These are phyloP conservation scores for Phalanger gymnotis DNA, from an alignment of 2,797 vertebrate genomes.

Conservation along the genomic window DNA sequence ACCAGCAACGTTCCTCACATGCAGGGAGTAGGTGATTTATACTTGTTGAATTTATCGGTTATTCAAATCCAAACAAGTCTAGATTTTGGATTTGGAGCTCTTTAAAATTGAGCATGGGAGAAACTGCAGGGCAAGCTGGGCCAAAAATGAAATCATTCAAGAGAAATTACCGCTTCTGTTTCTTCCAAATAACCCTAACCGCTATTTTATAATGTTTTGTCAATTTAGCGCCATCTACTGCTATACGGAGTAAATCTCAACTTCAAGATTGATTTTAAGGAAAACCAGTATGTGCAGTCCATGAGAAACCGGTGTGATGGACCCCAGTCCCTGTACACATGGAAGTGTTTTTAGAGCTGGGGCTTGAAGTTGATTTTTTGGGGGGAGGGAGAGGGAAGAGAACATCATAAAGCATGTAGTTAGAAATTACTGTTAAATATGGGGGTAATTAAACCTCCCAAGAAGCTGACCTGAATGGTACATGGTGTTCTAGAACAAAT, in stretches of 20 bases:
- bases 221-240: constrained; percentile 24
- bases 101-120: constrained; percentile 3
- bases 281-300: neutral
- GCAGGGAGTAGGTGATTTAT: neutral
- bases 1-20: neutral
- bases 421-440: neutral
- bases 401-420: neutral
- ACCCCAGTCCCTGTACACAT: neutral
- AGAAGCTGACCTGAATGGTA: neutral
- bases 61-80: constrained; percentile 15
- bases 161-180: constrained; percentile 34
- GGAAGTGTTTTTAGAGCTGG: neutral
- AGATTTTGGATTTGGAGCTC: constrained; percentile 22
- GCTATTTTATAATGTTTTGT: constrained; percentile 1
- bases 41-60: constrained; percentile 29
- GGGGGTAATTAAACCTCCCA: neutral
- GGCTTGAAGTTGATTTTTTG: neutral
- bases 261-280: neutral
- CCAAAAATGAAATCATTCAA: constrained; percentile 37
- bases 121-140: constrained; percentile 18
- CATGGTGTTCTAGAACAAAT: neutral
- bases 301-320: neutral
- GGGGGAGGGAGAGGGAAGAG: neutral
- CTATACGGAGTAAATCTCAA: constrained; percentile 16
- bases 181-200: constrained; percentile 20